A percentile compares a stretch with the other conserved stretches of the same genome.
These are phyloP conservation scores for Phragmatobia fuliginosa DNA, from an alignment of 2,888 invertebrate genomes.

Conservation along the genomic window DNA sequence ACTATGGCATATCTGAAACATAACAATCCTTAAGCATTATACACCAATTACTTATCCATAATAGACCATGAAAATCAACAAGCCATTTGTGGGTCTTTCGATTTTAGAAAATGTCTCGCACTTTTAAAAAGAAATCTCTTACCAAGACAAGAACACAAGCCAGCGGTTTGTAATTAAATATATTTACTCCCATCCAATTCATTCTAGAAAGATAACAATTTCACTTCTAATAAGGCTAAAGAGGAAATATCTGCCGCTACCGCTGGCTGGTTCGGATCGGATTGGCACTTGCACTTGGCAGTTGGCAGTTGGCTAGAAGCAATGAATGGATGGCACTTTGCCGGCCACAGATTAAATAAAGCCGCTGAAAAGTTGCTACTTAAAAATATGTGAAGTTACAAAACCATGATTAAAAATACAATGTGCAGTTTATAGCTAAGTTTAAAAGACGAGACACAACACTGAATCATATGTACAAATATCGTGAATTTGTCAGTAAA, in stretches of 20 bases:
- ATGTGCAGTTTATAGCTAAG: too few relatives aligned
- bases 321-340: neutral
- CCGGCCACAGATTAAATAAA: neutral
- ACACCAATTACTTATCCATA: constrained; percentile 71
- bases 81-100: constrained; percentile 51
- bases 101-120: constrained; percentile 35
- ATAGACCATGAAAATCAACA: constrained; percentile 76
- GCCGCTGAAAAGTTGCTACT: neutral
- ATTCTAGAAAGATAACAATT: constrained; percentile 53
- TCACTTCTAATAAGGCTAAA: constrained; percentile 37
- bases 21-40: constrained; percentile 65
- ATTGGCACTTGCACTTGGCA: constrained; percentile 52
- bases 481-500: too few relatives aligned
- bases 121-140: constrained; percentile 51
- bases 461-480: too few relatives aligned
- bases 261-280: constrained; percentile 45
- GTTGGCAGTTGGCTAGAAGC: constrained; percentile 18
- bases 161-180: constrained; percentile 67
- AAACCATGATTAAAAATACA: neutral
- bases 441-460: too few relatives aligned
- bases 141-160: constrained; percentile 73
- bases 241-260: constrained; percentile 55
- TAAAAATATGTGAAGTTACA: neutral
- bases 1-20: constrained; percentile 83
- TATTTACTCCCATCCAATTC: constrained; percentile 61